A percentile compares a stretch with the other conserved stretches of the same genome.
Conservation (phyloP, 2,113 vertebrate species). For the Eubucco bourcierii region DNA sequence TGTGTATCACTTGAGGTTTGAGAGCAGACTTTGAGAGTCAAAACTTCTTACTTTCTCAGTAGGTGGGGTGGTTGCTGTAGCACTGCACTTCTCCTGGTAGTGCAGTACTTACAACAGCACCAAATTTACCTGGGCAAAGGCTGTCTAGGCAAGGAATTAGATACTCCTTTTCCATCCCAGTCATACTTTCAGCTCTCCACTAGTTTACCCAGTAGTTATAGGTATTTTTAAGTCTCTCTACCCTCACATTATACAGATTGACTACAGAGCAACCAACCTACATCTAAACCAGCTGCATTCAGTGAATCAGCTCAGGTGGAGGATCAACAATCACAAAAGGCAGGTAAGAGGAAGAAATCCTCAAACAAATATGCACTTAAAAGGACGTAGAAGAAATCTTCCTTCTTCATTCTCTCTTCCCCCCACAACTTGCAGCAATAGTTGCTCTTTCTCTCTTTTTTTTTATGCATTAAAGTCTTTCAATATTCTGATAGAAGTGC, state of each 20-base stretch:
- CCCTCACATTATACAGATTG: fast-evolving
- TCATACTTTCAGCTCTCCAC: not conserved
- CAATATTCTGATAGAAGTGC: not conserved
- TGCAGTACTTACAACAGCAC: not conserved
- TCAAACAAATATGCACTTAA: not conserved
- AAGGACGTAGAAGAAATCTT: not conserved
- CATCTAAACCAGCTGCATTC: fast-evolving
- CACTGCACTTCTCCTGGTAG: not conserved
- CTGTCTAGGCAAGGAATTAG: not conserved
- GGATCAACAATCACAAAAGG: not conserved
- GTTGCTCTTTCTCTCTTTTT: fast-evolving
- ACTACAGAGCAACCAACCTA: not conserved
- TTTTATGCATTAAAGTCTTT: not conserved
- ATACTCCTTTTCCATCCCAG: not conserved
- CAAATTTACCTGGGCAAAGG: not conserved
- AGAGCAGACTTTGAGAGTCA: not conserved
- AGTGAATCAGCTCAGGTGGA: not conserved
- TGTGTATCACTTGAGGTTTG: not conserved
- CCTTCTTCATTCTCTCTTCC: not conserved
- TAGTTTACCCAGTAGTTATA: not conserved
- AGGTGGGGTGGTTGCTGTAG: fast-evolving
- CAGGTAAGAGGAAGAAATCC: not conserved
- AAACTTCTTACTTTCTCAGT: not conserved
- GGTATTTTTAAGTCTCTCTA: not conserved
- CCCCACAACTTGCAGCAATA: not conserved